A percentile compares a stretch with the other conserved stretches of the same genome.
Evolutionary conservation across 2,113 vertebrate species (phyloP).

Genomic region (Upupa epops): DNA sequence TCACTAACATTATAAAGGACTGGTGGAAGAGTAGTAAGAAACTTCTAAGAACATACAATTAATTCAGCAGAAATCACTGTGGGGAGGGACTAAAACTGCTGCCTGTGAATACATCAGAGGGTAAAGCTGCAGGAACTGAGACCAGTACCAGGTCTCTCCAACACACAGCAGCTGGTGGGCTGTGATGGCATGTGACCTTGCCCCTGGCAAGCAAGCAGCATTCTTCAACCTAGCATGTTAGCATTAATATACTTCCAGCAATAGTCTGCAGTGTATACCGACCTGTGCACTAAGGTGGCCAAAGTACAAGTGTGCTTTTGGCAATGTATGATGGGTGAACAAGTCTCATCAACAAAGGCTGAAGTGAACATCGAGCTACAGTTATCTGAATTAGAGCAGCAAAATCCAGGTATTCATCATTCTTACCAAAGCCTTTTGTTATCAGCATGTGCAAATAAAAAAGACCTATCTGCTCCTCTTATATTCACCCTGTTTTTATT

Average conservation of each 20-base stretch:
- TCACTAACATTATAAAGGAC: not conserved
- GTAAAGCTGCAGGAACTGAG: not conserved
- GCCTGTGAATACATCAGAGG: not conserved
- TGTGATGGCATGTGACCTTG: not conserved
- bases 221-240: not conserved
- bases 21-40: not conserved
- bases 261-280: not conserved
- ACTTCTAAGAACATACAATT: not conserved
- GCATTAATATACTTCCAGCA: not conserved
- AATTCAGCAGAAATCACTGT: slow-evolving; percentile 24
- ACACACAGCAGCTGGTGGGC: not conserved
- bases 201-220: not conserved
- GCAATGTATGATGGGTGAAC: not conserved
- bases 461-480: not conserved
- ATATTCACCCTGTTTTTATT: not conserved
- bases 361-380: not conserved
- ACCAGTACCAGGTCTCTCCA: not conserved
- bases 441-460: accelerated
- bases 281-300: not conserved
- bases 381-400: not conserved
- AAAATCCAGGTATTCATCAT: not conserved
- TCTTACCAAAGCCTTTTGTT: not conserved
- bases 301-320: not conserved
- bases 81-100: not conserved
- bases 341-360: not conserved